These are phyloP conservation scores for Mythimna lalbum DNA, from an alignment of 2,888 invertebrate species.

Conservation along the genomic window DNA sequence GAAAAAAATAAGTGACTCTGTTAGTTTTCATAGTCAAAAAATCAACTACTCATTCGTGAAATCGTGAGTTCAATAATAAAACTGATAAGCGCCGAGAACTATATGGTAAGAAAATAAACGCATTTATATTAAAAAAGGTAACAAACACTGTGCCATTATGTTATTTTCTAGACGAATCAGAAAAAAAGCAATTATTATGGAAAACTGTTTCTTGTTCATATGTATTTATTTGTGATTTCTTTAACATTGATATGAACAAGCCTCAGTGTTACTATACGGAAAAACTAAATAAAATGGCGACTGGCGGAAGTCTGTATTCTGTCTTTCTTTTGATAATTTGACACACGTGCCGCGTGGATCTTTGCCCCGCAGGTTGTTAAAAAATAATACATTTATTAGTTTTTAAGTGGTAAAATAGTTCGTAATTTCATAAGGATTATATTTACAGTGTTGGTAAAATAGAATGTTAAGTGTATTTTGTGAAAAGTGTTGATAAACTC, in stretches of 20 bases:
- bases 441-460: slow-evolving; percentile 73
- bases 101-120: neutral
- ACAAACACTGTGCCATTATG: neutral
- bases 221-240: neutral
- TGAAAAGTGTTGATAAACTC: slow-evolving; percentile 74
- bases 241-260: slow-evolving; percentile 20
- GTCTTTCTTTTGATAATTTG: slow-evolving; percentile 89
- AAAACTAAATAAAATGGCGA: slow-evolving; percentile 80
- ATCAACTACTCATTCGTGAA: neutral
- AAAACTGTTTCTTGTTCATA: neutral
- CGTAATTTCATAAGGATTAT: slow-evolving; percentile 63
- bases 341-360: slow-evolving; percentile 91
- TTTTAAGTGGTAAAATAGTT: slow-evolving; percentile 71
- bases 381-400: slow-evolving; percentile 75
- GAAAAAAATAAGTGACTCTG: neutral
- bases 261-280: slow-evolving; percentile 71
- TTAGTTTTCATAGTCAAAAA: neutral
- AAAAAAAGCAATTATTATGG: neutral
- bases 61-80: neutral
- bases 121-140: no score
- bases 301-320: slow-evolving; percentile 82
- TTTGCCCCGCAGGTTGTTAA: slow-evolving; percentile 88
- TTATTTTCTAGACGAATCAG: neutral
- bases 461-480: slow-evolving; percentile 71
- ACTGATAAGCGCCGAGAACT: neutral